A percentile compares a stretch with the other conserved stretches of the same genome.
phyloP scores from a whole-genome alignment of 2,797 vertebrate genomes.

The Sebastiscus albofasciatus region DNA sequence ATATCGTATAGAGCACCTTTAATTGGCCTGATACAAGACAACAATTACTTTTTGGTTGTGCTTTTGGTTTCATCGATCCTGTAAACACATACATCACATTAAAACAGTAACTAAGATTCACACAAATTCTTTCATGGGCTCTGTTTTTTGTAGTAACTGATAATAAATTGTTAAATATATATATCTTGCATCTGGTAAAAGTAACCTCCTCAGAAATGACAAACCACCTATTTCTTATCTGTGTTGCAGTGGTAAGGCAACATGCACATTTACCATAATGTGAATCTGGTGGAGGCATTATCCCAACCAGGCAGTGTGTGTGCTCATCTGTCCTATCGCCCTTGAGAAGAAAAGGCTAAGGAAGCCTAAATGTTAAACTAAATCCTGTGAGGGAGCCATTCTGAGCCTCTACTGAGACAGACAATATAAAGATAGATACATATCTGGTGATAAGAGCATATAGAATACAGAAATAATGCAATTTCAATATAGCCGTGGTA shows the following conservation, averaged over 20 bases:
- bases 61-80: slow-evolving; percentile 3
- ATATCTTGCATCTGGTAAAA: neutral
- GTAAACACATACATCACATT: neutral
- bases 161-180: neutral
- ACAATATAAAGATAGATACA: slow-evolving; percentile 43
- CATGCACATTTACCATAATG: neutral
- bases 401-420: slow-evolving; percentile 18
- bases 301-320: neutral
- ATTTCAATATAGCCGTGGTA: neutral
- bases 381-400: neutral
- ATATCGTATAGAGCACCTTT: neutral
- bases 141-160: neutral
- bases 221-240: neutral
- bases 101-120: slow-evolving; percentile 2
- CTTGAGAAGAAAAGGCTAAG: slow-evolving; percentile 29
- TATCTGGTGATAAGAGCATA: slow-evolving; percentile 42
- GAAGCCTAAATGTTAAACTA: slow-evolving; percentile 21
- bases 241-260: neutral
- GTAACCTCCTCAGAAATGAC: neutral
- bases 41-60: neutral
- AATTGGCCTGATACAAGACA: neutral
- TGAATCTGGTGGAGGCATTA: slow-evolving; percentile 18
- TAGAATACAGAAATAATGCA: slow-evolving; percentile 31
- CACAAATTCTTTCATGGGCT: neutral
- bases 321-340: slow-evolving; percentile 13